phyloP scores from a whole-genome alignment of 1,140 invertebrate genomes.

The Drosophila miranda region DNA sequence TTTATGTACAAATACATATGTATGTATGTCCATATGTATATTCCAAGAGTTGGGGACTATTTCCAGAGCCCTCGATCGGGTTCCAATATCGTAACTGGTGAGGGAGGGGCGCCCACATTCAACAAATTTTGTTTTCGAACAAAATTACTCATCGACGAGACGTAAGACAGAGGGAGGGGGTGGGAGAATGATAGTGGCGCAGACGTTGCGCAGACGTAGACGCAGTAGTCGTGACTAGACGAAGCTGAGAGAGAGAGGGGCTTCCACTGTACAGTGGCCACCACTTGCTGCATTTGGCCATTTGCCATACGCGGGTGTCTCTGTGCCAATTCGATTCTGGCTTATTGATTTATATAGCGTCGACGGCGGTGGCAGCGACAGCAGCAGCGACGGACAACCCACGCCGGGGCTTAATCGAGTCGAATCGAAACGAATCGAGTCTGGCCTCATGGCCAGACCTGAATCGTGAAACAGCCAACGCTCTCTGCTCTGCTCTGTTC shows the following conservation, averaged over 20 bases:
- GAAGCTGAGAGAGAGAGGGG: not conserved
- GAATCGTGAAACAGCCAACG: not conserved
- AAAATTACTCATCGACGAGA: constrained; percentile 48
- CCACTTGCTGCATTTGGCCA: constrained; percentile 57
- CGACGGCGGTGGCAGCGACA: constrained; percentile 1
- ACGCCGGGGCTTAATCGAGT: constrained; percentile 42
- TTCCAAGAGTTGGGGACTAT: constrained; percentile 18
- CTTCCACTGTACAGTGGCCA: constrained; percentile 13
- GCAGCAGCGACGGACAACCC: constrained; percentile 28
- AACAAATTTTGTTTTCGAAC: constrained; percentile 1
- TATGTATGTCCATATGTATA: not conserved
- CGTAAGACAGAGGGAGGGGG: too few species aligned
- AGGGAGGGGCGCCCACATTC: constrained; percentile 17
- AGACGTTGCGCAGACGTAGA: constrained; percentile 46
- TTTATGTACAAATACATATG: too few species aligned
- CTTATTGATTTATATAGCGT: constrained; percentile 70
- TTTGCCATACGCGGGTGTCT: constrained; percentile 68
- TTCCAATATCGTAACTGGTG: not conserved
- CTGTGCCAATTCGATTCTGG: constrained; percentile 51
- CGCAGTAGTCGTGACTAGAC: constrained; percentile 43
- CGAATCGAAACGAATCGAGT: constrained; percentile 14
- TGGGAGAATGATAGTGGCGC: not conserved
- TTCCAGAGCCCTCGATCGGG: constrained; percentile 29
- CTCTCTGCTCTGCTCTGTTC: not conserved
- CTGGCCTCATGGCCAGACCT: constrained; percentile 16